Conservation (phyloP, 2,113 vertebrate species). For the Cochlearius cochlearius region DNA sequence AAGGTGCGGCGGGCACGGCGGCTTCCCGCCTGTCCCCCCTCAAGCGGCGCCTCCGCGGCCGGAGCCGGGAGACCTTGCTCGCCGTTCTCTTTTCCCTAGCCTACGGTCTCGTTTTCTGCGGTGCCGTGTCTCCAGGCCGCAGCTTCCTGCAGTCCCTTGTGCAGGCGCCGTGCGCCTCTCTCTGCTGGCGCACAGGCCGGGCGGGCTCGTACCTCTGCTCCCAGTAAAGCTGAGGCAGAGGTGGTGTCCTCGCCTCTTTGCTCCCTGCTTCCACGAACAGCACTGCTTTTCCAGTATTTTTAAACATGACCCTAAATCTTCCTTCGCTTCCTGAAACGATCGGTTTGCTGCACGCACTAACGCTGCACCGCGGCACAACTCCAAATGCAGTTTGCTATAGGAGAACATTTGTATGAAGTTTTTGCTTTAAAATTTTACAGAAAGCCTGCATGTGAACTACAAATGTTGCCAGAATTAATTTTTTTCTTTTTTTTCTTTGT, state of each 20-base stretch:
- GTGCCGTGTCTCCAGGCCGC: not conserved
- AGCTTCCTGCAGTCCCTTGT: not conserved
- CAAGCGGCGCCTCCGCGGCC: not conserved
- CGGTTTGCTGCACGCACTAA: fast-evolving
- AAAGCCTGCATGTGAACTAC: not conserved
- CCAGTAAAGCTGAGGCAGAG: too few species aligned
- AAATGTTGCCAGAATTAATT: not conserved
- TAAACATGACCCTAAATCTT: too few species aligned
- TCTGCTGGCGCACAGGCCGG: fast-evolving
- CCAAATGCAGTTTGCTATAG: fast-evolving
- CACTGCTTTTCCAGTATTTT: not conserved
- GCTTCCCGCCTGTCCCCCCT: not conserved
- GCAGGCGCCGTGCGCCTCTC: not conserved
- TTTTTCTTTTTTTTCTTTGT: not conserved
- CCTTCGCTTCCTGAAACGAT: fast-evolving
- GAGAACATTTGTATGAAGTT: not conserved
- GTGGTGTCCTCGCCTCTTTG: fast-evolving
- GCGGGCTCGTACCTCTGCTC: fast-evolving
- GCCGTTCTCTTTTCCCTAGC: too few species aligned
- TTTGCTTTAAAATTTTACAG: too few species aligned
- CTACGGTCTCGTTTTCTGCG: too few species aligned
- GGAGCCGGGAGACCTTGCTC: not conserved
- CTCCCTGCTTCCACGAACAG: fast-evolving
- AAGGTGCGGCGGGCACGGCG: not conserved
- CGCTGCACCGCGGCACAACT: fast-evolving